Evolutionary conservation across 2,888 invertebrate genomes (phyloP).

Genomic region (Folsomia candida): DNA sequence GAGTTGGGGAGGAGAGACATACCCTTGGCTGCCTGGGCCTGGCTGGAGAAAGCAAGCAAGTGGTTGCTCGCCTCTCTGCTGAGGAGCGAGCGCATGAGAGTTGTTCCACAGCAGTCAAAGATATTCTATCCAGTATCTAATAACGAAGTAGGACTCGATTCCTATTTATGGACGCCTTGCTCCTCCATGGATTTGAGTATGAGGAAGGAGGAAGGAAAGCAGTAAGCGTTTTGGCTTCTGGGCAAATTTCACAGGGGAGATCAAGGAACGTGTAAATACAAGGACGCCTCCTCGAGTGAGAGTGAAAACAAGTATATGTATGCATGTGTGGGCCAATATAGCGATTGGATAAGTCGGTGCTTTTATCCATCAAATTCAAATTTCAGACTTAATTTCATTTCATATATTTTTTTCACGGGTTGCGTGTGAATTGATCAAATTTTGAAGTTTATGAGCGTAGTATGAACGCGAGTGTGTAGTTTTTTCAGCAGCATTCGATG

Average conservation of each 20-base stretch:
- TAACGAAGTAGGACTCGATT: slow-evolving; percentile 23
- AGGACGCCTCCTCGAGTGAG: no score
- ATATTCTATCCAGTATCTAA: slow-evolving; percentile 8
- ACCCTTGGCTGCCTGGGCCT: background rate
- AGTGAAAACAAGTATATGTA: no score
- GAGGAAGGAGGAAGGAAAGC: background rate
- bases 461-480: no score
- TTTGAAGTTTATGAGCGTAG: no score
- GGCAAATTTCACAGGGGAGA: background rate
- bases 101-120: slow-evolving; percentile 5
- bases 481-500: no score
- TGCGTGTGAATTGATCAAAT: no score
- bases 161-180: background rate
- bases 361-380: no score
- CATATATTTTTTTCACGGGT: no score
- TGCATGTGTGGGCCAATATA: no score
- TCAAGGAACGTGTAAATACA: background rate
- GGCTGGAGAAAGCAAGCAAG: slow-evolving; percentile 11
- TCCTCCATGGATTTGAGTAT: background rate
- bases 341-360: no score
- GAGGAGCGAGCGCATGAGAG: slow-evolving; percentile 6
- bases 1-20: background rate
- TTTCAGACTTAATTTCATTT: no score
- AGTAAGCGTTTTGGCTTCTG: background rate
- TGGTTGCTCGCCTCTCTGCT: background rate